Percentiles rank a stretch among this genome's conserved stretches.
These are phyloP conservation scores for Amphiprion percula DNA, from an alignment of 2,113 vertebrate species.

Conservation along the genomic window DNA sequence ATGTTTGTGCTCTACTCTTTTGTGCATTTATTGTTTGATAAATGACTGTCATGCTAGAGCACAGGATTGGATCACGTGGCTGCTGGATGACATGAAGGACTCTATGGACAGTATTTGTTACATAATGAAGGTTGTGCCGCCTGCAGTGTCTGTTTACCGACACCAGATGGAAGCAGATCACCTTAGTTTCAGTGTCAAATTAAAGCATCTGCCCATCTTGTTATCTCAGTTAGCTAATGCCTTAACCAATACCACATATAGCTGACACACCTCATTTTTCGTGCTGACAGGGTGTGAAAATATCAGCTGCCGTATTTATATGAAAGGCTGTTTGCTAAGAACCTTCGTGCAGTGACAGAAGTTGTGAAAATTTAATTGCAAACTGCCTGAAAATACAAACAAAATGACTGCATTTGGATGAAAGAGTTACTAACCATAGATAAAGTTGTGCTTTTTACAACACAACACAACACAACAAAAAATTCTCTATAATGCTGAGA, in stretches of 20 bases:
- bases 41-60: background rate
- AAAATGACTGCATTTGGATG: background rate
- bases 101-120: conserved; percentile 28
- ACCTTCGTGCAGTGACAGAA: no score
- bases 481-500: background rate
- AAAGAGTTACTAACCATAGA: background rate
- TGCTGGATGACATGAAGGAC: conserved; percentile 12
- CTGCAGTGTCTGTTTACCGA: conserved; percentile 44
- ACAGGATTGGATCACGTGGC: conserved; percentile 16
- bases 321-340: background rate
- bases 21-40: background rate
- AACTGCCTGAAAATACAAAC: background rate
- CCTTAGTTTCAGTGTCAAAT: conserved; percentile 2
- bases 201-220: conserved; percentile 12
- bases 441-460: background rate
- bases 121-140: conserved; percentile 36
- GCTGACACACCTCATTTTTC: background rate
- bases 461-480: background rate
- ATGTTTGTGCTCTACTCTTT: conserved; percentile 26
- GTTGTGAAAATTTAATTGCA: background rate
- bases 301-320: background rate
- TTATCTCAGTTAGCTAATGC: conserved; percentile 7
- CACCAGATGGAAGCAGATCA: conserved; percentile 68
- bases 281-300: background rate
- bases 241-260: background rate